Conservation (phyloP, 37 sponge, comb jelly and placozoan genomes). For the Theonella swinhoei region DNA sequence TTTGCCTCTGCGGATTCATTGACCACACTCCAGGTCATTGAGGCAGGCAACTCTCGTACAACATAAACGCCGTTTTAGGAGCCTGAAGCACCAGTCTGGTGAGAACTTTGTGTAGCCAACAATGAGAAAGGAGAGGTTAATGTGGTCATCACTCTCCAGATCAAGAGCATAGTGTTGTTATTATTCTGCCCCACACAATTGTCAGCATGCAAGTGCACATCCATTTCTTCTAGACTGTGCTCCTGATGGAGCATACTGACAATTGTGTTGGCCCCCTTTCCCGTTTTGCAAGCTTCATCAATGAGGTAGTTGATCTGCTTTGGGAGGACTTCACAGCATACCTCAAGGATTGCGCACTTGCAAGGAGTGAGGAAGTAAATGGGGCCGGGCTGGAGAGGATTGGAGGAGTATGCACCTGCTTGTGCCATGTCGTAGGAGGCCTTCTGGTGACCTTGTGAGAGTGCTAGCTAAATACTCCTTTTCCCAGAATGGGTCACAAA, state of each 20-base stretch:
- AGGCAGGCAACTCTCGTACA: slow-evolving; percentile 10
- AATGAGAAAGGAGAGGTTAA: slow-evolving; percentile 52
- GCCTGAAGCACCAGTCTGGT: slow-evolving; percentile 50
- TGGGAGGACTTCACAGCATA: slow-evolving; percentile 10
- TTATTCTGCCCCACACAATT: slow-evolving; percentile 65
- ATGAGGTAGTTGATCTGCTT: slow-evolving; percentile 39
- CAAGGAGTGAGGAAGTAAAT: slow-evolving; percentile 54
- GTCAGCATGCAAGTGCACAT: slow-evolving; percentile 39
- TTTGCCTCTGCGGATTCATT: slow-evolving; percentile 27
- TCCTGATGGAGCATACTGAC: slow-evolving; percentile 45
- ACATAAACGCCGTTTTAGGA: slow-evolving; percentile 7
- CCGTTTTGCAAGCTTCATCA: slow-evolving; percentile 20
- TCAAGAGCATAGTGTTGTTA: slow-evolving; percentile 38
- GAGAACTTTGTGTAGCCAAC: slow-evolving; percentile 51
- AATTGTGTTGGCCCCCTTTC: slow-evolving; percentile 53
- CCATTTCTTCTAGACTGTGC: not conserved
- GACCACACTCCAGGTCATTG: slow-evolving; percentile 32
- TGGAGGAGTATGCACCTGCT: slow-evolving; percentile 39
- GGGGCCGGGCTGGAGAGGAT: slow-evolving; percentile 55
- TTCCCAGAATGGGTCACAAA: no score
- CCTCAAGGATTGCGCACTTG: slow-evolving; percentile 49
- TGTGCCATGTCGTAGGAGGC: slow-evolving; percentile 45
- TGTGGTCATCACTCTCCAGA: slow-evolving; percentile 37
- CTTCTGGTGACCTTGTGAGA: no score
- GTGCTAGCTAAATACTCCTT: no score